Evolutionary conservation across 2,113 vertebrate genomes (phyloP).

Genomic region (Pteruthius melanotis): DNA sequence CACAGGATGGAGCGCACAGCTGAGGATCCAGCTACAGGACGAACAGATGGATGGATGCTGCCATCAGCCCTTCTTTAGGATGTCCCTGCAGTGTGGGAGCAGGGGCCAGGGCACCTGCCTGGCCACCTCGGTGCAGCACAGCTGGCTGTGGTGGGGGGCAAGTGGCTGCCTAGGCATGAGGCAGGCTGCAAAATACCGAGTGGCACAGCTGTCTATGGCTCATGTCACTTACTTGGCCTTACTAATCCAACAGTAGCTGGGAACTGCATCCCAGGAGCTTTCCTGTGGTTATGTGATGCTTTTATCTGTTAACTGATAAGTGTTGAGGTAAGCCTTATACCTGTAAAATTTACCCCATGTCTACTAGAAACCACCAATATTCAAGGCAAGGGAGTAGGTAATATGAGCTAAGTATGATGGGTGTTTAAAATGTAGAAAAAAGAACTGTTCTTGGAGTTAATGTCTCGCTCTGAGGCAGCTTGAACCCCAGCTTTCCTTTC

Average conservation of each 20-base stretch:
- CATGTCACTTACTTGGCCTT: not conserved
- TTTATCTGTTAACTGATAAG: not conserved
- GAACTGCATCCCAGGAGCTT: not conserved
- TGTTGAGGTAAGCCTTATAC: not conserved
- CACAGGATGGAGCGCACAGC: not conserved
- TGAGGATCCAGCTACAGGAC: not conserved
- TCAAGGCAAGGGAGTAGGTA: not conserved
- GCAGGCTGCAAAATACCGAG: not conserved
- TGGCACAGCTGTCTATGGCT: not conserved
- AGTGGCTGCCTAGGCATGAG: not conserved
- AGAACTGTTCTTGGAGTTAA: not conserved
- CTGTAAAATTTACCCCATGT: not conserved
- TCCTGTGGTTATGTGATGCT: not conserved
- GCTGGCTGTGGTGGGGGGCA: not conserved
- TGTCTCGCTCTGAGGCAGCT: not conserved
- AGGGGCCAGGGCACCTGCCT: not conserved
- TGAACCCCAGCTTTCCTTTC: not conserved
- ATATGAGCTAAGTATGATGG: not conserved
- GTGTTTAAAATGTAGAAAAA: not conserved
- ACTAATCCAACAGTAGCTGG: not conserved
- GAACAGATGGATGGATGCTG: rapidly evolving
- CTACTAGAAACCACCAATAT: not conserved
- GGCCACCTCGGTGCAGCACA: rapidly evolving
- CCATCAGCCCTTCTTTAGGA: not conserved
- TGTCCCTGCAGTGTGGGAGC: not conserved